These are phyloP conservation scores for Tribolium castaneum DNA, from an alignment of 1,140 invertebrate genomes.

Conservation along the genomic window DNA sequence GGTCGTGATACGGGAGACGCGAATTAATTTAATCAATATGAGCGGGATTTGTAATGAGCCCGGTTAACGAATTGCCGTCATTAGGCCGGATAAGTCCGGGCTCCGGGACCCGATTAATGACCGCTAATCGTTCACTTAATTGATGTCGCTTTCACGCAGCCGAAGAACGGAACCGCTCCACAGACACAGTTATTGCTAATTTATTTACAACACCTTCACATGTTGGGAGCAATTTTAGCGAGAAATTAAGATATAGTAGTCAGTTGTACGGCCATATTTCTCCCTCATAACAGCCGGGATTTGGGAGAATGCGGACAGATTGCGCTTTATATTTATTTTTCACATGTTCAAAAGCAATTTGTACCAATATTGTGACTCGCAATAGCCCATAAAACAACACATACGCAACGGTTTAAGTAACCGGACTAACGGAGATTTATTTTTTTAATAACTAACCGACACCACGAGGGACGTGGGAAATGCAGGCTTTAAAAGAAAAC, in stretches of 20 bases:
- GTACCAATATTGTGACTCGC: slow-evolving; percentile 54
- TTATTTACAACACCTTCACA: slow-evolving; percentile 32
- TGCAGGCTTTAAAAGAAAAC: background rate
- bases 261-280: slow-evolving; percentile 4
- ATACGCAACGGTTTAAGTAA: slow-evolving; percentile 29
- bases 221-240: slow-evolving; percentile 18
- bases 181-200: background rate
- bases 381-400: slow-evolving; percentile 48
- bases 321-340: slow-evolving; percentile 58
- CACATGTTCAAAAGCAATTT: slow-evolving; percentile 57
- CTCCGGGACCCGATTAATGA: slow-evolving; percentile 37
- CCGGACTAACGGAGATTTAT: slow-evolving; percentile 17
- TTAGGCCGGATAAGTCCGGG: slow-evolving; percentile 42
- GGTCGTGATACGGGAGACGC: background rate
- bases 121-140: slow-evolving; percentile 43
- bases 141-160: slow-evolving; percentile 1
- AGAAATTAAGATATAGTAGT: slow-evolving; percentile 39
- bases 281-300: slow-evolving; percentile 47
- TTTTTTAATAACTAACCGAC: slow-evolving; percentile 17
- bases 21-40: slow-evolving; percentile 42
- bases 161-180: background rate
- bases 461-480: background rate
- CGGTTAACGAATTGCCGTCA: slow-evolving; percentile 39
- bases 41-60: slow-evolving; percentile 41
- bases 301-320: slow-evolving; percentile 57